Base-by-base conservation (phyloP, 2,888 invertebrate genomes). In the Amblyjoppa proteus region DNA sequence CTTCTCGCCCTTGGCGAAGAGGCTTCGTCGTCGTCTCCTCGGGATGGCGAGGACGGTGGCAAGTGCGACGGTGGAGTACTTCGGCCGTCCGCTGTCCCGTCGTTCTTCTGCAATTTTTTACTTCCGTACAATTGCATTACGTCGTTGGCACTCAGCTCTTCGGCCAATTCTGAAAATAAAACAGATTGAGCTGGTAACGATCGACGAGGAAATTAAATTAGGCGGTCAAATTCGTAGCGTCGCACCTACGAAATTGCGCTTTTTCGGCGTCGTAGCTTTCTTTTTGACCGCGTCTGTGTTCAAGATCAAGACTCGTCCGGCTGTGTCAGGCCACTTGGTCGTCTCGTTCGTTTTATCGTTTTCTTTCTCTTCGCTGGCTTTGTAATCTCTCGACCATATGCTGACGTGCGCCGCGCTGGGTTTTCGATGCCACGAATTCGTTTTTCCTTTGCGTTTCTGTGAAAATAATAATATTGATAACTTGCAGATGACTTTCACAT, bases 381-480 rank as follows among this genome's bases (percentile, higher is more conserved):
- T 83, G 83, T 91, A 94, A 77, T 92, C 89, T 13, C 84, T 75
- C 9, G 92, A 91, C 95, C 95, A 95, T 88, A 95, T 95, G 84
- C 95, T 95, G 81, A 90, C 90, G 84, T 94, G 94, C 78, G 92
- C 92, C 0, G 89, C 74, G 7, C 78, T 45, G 20, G 79, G 3
- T 61, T 85, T 87, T 68, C 81, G 78, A n/a, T 75, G 81, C 91
- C 92, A 92, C 0, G 89, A 81, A 86, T 92, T 91, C 11, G 86
- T 89, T 70, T 84, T 88, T 31, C 77, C 74, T 74, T 58, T 79
- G 20, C 66, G 79, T 31, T 71, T 84, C 91, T 93, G 77, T 20
- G 74, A 87, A 69, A 7, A 81, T 81, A 70, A 34, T 64, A 64
- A 56, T 51, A 51, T 3, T n/a, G 1, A n/a, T 51, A 28, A 58